Conservation (phyloP, 2,888 invertebrate genomes). For the Sialis fuliginosa region DNA sequence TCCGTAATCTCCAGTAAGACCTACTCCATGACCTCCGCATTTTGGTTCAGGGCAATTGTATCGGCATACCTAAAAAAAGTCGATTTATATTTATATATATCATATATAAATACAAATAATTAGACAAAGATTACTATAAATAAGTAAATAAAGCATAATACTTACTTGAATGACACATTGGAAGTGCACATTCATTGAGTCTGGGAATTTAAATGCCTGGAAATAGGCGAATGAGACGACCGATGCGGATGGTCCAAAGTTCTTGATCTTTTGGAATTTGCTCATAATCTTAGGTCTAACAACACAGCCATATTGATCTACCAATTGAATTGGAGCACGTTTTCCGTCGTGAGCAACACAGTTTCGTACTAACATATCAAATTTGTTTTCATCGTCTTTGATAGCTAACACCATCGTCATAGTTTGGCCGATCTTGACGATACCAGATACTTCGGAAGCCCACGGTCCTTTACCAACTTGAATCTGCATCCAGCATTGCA, state of each 20-base stretch:
- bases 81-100: too few relatives aligned
- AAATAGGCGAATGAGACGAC: conserved; percentile 91
- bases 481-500: conserved; percentile 96
- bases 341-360: conserved; percentile 92
- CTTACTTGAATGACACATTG: conserved; percentile 84
- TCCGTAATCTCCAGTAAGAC: conserved; percentile 43
- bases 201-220: conserved; percentile 94
- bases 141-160: too few relatives aligned
- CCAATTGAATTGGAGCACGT: conserved; percentile 79
- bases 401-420: conserved; percentile 95
- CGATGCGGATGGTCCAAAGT: conserved; percentile 85
- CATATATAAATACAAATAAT: too few relatives aligned
- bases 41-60: conserved; percentile 88
- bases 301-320: conserved; percentile 86
- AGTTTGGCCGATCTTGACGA: conserved; percentile 89
- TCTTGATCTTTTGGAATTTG: conserved; percentile 89
- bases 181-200: conserved; percentile 94
- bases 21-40: conserved; percentile 47
- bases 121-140: too few relatives aligned
- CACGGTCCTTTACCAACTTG: conserved; percentile 92
- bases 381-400: conserved; percentile 90
- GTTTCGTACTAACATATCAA: conserved; percentile 86
- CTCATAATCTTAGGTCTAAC: conserved; percentile 90
- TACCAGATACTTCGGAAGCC: conserved; percentile 93
- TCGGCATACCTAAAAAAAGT: conserved; percentile 33